Conservation (phyloP, 2,888 invertebrate species). For the Rhingia campestris region DNA sequence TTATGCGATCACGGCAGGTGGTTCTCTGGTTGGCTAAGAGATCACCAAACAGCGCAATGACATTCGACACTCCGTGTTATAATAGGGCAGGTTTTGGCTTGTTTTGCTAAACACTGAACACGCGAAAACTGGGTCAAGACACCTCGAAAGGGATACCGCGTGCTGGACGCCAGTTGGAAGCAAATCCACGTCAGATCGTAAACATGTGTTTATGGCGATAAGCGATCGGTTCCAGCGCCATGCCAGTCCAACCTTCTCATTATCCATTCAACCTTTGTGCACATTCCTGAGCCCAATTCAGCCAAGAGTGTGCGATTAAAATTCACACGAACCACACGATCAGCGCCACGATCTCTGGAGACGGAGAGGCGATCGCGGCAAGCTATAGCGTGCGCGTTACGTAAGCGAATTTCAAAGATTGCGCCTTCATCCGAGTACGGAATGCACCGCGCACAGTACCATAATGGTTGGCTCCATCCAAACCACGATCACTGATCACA, state of each 20-base stretch:
- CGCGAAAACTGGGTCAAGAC: constrained; percentile 49
- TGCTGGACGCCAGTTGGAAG: constrained; percentile 11
- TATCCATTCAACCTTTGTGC: constrained; percentile 72
- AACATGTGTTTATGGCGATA: constrained; percentile 65
- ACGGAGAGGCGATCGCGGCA: constrained; percentile 1
- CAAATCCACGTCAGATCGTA: constrained; percentile 42
- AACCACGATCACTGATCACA: constrained; percentile 32
- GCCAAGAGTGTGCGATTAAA: constrained; percentile 54
- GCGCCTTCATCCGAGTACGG: constrained; percentile 30
- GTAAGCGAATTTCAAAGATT: constrained; percentile 61
- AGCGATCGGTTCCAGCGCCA: constrained; percentile 34
- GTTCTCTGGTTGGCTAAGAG: constrained; percentile 37
- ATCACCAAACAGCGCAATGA: constrained; percentile 21
- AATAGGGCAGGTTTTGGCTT: constrained; percentile 46
- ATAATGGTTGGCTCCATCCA: constrained; percentile 2
- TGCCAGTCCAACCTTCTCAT: constrained; percentile 41
- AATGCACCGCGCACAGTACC: constrained; percentile 41
- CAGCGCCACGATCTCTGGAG: constrained; percentile 42
- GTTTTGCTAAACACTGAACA: background rate
- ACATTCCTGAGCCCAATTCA: constrained; percentile 61
- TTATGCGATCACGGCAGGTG: constrained; percentile 58
- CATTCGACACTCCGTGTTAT: constrained; percentile 43
- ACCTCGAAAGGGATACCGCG: constrained; percentile 25
- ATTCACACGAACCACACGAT: constrained; percentile 67
- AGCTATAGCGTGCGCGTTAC: constrained; percentile 35